Conservation (phyloP, 2,113 vertebrate species). For the Blennius ocellaris region DNA sequence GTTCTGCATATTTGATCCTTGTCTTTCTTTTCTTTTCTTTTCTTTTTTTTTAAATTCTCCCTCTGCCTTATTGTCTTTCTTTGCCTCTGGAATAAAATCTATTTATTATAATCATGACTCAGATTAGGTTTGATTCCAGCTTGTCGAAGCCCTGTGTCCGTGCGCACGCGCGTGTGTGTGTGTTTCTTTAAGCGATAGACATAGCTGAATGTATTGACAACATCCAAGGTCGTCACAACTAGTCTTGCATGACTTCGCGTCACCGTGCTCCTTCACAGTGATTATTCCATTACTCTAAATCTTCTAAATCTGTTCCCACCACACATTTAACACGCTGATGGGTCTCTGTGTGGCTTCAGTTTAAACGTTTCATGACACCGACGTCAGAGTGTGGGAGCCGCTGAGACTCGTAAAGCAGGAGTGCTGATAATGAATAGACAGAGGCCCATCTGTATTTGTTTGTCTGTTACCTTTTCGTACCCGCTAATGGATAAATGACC, state of each 20-base stretch:
- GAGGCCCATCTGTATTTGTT: constrained; percentile 48
- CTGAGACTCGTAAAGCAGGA: constrained; percentile 14
- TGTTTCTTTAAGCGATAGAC: constrained; percentile 26
- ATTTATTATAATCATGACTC: constrained; percentile 33
- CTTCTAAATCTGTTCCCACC: constrained; percentile 65
- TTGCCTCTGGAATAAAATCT: constrained; percentile 17
- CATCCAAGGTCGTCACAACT: constrained; percentile 56
- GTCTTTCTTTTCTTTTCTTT: not conserved
- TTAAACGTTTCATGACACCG: constrained; percentile 38
- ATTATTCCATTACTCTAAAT: constrained; percentile 74
- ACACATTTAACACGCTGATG: constrained; percentile 57
- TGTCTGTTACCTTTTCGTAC: constrained; percentile 33
- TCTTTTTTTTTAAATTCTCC: not conserved
- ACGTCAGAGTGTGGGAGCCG: constrained; percentile 35
- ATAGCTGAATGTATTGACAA: constrained; percentile 57
- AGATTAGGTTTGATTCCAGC: constrained; percentile 45
- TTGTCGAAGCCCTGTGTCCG: not conserved
- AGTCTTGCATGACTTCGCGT: constrained; percentile 56
- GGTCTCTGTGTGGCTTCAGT: constrained; percentile 35
- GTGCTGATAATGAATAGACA: constrained; percentile 38
- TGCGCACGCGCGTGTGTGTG: not conserved
- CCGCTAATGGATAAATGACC: constrained; percentile 37
- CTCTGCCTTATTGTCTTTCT: constrained; percentile 23
- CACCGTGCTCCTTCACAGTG: constrained; percentile 43
- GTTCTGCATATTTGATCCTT: constrained; percentile 21